phyloP scores from a whole-genome alignment of 37 sponge, comb jelly and placozoan species.

The Beroe ovata region DNA sequence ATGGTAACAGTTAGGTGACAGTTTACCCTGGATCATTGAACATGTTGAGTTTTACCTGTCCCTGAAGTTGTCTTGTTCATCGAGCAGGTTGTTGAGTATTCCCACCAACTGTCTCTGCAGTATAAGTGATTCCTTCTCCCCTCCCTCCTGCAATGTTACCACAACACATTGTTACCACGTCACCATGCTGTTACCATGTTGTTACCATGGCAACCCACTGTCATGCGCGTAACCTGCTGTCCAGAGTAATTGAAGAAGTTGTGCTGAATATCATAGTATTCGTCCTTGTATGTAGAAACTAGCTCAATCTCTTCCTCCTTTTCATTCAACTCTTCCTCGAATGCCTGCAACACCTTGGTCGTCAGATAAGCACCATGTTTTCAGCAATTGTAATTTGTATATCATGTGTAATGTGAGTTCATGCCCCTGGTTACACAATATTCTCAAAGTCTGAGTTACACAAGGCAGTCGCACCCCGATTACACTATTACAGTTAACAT shows the following conservation, averaged over 20 bases:
- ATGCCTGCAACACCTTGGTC: no score
- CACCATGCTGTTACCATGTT: not conserved
- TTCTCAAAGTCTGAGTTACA: no score
- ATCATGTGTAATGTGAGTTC: no score
- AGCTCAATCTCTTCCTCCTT: not conserved
- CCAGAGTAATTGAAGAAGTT: slow-evolving; percentile 2
- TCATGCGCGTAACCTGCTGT: not conserved
- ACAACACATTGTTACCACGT: not conserved
- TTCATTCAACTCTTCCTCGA: not conserved
- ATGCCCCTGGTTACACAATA: no score
- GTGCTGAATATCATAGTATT: slow-evolving; percentile 2
- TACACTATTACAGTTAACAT: no score
- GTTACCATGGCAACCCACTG: not conserved
- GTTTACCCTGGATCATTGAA: no score
- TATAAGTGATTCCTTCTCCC: not conserved
- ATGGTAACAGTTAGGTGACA: no score
- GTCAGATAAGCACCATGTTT: no score
- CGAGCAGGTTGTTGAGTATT: slow-evolving; percentile 30
- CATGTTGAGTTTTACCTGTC: no score
- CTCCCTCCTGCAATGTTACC: not conserved
- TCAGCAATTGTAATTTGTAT: no score
- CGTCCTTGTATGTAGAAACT: not conserved
- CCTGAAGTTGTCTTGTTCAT: slow-evolving; percentile 51
- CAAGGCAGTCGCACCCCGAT: no score
- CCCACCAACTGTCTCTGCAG: slow-evolving; percentile 44